These are phyloP conservation scores for Phalacrocorax pelagicus DNA, from an alignment of 2,113 vertebrate species.

Conservation along the genomic window DNA sequence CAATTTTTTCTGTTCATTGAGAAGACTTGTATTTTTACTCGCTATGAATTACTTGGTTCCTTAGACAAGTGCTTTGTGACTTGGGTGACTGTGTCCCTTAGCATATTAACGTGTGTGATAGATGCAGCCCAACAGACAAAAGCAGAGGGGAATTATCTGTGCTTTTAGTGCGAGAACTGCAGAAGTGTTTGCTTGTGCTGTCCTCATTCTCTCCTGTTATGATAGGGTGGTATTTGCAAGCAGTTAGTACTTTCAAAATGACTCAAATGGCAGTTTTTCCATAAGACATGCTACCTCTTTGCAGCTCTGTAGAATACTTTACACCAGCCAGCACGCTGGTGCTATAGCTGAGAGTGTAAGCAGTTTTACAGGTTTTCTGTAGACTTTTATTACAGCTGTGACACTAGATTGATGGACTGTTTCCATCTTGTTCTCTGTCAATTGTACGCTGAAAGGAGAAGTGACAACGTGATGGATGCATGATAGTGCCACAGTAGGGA, in stretches of 20 bases:
- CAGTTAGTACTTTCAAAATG: neutral
- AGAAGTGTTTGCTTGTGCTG: neutral
- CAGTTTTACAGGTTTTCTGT: constrained; percentile 76
- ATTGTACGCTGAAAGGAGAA: constrained; percentile 72
- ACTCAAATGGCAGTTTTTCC: constrained; percentile 41
- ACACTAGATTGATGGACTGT: constrained; percentile 79
- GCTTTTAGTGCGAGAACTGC: neutral
- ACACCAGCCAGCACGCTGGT: constrained; percentile 38
- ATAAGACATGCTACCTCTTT: constrained; percentile 47
- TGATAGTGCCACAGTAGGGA: constrained; percentile 61
- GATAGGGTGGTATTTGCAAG: neutral
- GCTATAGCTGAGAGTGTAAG: constrained; percentile 52
- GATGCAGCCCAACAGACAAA: neutral
- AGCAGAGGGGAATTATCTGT: neutral
- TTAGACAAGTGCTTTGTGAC: neutral
- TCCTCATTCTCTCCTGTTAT: neutral
- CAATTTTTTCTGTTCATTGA: neutral
- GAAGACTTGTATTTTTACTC: neutral
- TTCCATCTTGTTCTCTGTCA: constrained; percentile 79
- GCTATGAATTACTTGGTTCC: neutral
- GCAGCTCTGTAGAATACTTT: constrained; percentile 57
- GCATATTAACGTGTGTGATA: neutral
- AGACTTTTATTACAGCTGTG: constrained; percentile 77
- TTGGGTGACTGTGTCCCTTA: neutral
- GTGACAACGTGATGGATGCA: constrained; percentile 76